Evolutionary conservation across 92 coral and sea anemone species (phyloP).

Genomic region (Epizoanthus rinbou): DNA sequence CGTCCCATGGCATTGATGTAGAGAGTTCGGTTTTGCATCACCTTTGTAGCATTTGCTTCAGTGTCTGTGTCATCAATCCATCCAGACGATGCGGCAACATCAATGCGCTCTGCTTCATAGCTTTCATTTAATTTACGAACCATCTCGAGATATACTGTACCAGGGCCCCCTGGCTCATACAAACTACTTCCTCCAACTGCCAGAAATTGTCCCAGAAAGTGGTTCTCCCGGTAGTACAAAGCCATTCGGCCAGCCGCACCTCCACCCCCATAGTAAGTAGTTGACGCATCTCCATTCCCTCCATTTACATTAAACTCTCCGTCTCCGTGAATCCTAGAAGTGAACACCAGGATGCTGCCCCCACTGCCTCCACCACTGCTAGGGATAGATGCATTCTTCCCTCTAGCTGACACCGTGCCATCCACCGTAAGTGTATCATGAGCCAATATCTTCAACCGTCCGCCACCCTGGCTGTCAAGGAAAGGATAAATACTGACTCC

Average conservation of each 20-base stretch:
- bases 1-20: slow-evolving; percentile 71
- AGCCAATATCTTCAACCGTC: slow-evolving; percentile 61
- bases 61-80: slow-evolving; percentile 1
- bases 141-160: slow-evolving; percentile 67
- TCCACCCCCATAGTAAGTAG: slow-evolving; percentile 56
- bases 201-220: slow-evolving; percentile 62
- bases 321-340: slow-evolving; percentile 60
- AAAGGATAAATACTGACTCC: slow-evolving; percentile 64
- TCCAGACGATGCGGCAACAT: slow-evolving; percentile 57
- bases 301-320: slow-evolving; percentile 61
- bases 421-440: slow-evolving; percentile 64
- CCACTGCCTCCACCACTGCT: slow-evolving; percentile 78
- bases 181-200: slow-evolving; percentile 68
- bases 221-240: slow-evolving; percentile 61
- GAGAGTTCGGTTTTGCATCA: slow-evolving; percentile 55
- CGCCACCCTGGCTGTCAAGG: slow-evolving; percentile 65
- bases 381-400: slow-evolving; percentile 47
- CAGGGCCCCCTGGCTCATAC: slow-evolving; percentile 70
- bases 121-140: slow-evolving; percentile 58
- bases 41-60: not conserved
- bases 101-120: slow-evolving; percentile 48
- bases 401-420: slow-evolving; percentile 60
- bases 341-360: slow-evolving; percentile 62
- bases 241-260: slow-evolving; percentile 74
- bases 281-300: slow-evolving; percentile 55